phyloP scores from a whole-genome alignment of 2,888 invertebrate genomes.

The Brachyptera risi region DNA sequence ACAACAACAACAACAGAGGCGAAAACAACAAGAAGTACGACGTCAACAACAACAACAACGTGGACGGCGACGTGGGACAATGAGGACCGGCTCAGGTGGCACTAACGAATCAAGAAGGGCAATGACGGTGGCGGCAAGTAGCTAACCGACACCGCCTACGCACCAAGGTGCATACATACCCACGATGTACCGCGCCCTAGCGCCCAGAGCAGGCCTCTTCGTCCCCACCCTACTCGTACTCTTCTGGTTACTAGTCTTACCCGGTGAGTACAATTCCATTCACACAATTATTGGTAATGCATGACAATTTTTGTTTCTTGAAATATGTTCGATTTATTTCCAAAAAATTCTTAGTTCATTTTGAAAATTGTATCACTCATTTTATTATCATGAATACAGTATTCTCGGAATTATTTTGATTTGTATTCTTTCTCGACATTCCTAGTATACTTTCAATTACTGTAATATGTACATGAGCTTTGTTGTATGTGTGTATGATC shows the following conservation, averaged over 20 bases:
- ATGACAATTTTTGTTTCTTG: too few species aligned
- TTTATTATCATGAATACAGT: too few species aligned
- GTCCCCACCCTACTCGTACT: slow-evolving; percentile 29
- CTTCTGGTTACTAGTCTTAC: slow-evolving; percentile 33
- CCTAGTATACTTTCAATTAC: too few species aligned
- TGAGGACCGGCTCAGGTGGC: slow-evolving; percentile 12
- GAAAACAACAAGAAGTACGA: not conserved
- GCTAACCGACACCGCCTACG: slow-evolving; percentile 29
- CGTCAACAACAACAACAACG: slow-evolving; percentile 6
- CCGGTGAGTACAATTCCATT: slow-evolving; percentile 32
- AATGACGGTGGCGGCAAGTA: slow-evolving; percentile 22
- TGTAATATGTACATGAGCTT: too few species aligned
- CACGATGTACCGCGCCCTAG: slow-evolving; percentile 21
- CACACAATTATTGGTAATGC: too few species aligned
- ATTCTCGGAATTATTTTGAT: too few species aligned
- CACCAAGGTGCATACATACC: not conserved
- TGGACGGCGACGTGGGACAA: slow-evolving; percentile 7
- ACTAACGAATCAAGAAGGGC: not conserved
- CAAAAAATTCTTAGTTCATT: too few species aligned
- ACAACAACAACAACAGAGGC: too few species aligned
- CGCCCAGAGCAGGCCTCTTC: slow-evolving; percentile 31
- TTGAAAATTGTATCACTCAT: too few species aligned
- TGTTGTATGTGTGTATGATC: too few species aligned
- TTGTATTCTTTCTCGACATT: too few species aligned
- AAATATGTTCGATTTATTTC: too few species aligned